Base-by-base conservation (phyloP, 2,888 invertebrate genomes). In the Drosophila tanythrix region DNA sequence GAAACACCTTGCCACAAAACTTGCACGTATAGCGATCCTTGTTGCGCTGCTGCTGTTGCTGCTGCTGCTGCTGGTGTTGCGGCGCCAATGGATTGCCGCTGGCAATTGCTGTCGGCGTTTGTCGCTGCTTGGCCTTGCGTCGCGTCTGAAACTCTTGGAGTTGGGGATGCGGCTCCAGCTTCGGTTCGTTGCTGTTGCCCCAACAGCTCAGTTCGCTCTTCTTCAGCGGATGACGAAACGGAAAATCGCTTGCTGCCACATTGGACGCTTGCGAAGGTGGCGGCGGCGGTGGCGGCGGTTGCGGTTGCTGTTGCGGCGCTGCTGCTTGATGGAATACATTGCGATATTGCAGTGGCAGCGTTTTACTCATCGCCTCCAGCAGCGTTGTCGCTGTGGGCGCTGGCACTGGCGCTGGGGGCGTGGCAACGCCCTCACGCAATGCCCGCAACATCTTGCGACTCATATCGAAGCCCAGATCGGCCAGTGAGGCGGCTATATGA, bases 1-100 rank as follows among this genome's bases (percentile, higher is more conserved):
- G 99, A 93, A 99, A 99, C 27, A 99, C 96, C 93, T 99, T 98
- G 59, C 98, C 98, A 93, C 99, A 99, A 94, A 98, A 99, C 91
- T 98, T 98, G 94, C 99, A 99, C 53, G 98, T 97, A 94, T 99
- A 99, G 61, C 98, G 95, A 93, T 98, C 98, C 91, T 97, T 96
- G 63, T 96, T 95, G n/a, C 89, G 78, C 35, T 88, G 62, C 95
- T 95, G 25, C 94, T 94, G 25, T 97, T 95, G 59, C 96, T 95
- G 65, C 35, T 1, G 69, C 7, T 10, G 55, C 95, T 94, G 61
- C 93, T 61, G 61, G 25, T 61, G 61, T 93, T 93, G 1, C 3
- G 94, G 93, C 18, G 70, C 48, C 55, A 73, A 46, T 4, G 65
- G 51, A 43, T 50, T 64, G 55, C 62, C 27, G 55, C 43, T 35